Evolutionary conservation across 2,113 vertebrate species (phyloP), one percentile per base, ranked within the genome.

Genomic region (Odocoileus hemionus): DNA sequence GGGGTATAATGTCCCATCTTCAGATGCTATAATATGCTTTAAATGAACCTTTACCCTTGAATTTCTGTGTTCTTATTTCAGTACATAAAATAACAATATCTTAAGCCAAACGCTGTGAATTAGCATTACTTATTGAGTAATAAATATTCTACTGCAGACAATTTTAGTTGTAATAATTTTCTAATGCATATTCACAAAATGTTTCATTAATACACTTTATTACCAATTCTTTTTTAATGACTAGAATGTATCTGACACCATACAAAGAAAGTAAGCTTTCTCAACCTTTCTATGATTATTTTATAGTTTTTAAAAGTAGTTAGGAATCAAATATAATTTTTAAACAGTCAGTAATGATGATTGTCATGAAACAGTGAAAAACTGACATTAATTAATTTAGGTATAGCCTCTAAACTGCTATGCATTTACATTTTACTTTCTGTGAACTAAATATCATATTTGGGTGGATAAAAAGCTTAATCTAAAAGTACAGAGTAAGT

Each of bases 121-220:
- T 97, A 97, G 93, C 97, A 98, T 98, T 91, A 78, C 64, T 92
- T 97, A 98, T 97, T 98, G 90, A 97, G 89, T 91, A 95, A 98
- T 98, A 96, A 97, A 95, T 97, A 98, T 98, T 98, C 98, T 85
- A 43, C 79, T 95, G 74, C 30, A 96, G 91, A 95, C 96, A 95
- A 67, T 80, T 96, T 93, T 55, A 93, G 64, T 87, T 74, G 45
- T 96, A 58, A 33, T 98, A 97, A 98, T 97, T 92, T 98, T 94
- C 83, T 87, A 91, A 93, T 93, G 58, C 97, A 97, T 97, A 98
- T 97, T 97, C 98, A 98, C 64, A 97, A 96, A 92, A 89, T 95
- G 95, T 95, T 97, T 97, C 97, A 97, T 97, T 98, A 98, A 91
- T 82, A 30, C 7, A 92, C 94, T 97, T 95, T 97, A 98, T 96